Evolutionary conservation across 2,888 invertebrate genomes (phyloP).

Genomic region (Stenolophus ochropezus): DNA sequence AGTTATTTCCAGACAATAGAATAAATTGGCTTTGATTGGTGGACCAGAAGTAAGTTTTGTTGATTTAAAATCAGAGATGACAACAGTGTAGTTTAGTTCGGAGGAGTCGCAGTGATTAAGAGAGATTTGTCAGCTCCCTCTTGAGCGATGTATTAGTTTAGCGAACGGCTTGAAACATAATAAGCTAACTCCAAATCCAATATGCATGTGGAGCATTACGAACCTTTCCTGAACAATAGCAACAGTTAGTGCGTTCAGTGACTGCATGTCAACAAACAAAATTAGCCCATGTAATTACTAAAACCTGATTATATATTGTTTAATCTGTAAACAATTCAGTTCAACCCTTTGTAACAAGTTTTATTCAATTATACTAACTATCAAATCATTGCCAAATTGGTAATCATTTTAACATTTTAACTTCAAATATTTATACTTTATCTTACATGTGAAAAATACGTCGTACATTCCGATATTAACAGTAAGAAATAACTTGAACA

Average conservation of each 20-base stretch:
- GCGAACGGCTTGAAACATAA: constrained; percentile 6
- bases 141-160: constrained; percentile 9
- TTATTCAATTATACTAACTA: neutral
- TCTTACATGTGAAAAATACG: too few species aligned
- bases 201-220: constrained; percentile 21
- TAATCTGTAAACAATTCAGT: constrained; percentile 22
- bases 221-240: constrained; percentile 24
- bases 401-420: too few species aligned
- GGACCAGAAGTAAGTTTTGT: neutral
- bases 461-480: too few species aligned
- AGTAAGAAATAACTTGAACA: too few species aligned
- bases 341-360: neutral
- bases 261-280: constrained; percentile 32
- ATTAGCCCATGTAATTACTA: constrained; percentile 32
- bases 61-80: neutral
- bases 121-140: neutral
- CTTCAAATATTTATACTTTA: too few species aligned
- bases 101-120: neutral
- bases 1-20: neutral
- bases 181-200: constrained; percentile 29
- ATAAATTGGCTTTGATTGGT: neutral
- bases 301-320: constrained; percentile 26
- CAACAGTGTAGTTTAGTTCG: neutral
- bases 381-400: neutral
- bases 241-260: constrained; percentile 30